These are phyloP conservation scores for Sebastes cheni DNA, from an alignment of 2,797 vertebrate species.

Conservation along the genomic window DNA sequence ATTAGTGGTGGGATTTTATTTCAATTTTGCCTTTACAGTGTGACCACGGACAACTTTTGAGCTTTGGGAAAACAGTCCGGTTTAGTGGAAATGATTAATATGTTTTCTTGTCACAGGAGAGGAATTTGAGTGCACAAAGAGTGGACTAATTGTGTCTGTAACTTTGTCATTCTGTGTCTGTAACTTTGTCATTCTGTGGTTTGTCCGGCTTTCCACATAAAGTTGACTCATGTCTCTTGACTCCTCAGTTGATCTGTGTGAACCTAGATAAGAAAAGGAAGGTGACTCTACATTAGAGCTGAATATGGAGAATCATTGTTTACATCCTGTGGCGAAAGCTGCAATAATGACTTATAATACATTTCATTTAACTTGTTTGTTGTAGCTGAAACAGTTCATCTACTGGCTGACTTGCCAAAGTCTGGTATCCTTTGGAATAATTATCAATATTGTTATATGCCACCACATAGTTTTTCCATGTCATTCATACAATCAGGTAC, in stretches of 20 bases:
- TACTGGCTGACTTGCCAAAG: not conserved
- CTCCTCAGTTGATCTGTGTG: not conserved
- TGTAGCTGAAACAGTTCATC: not conserved
- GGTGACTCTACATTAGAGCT: not conserved
- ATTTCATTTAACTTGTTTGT: not conserved
- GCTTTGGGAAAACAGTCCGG: not conserved
- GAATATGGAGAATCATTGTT: not conserved
- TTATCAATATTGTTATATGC: not conserved
- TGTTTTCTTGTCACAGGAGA: not conserved
- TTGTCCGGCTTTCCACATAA: not conserved
- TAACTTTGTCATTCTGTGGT: not conserved
- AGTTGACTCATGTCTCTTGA: constrained; percentile 12
- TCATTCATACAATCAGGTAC: not conserved
- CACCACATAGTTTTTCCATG: not conserved
- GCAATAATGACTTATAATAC: not conserved
- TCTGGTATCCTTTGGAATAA: not conserved
- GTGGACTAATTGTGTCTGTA: not conserved
- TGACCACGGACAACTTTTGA: not conserved
- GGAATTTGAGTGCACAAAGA: not conserved
- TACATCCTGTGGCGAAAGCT: not conserved
- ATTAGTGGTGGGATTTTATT: not conserved
- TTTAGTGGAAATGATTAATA: not conserved
- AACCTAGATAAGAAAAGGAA: constrained; percentile 20
- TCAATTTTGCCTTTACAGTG: not conserved
- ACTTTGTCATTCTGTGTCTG: not conserved